Conservation (phyloP, 2,888 invertebrate species). For the Chloroclystis v-ata region DNA sequence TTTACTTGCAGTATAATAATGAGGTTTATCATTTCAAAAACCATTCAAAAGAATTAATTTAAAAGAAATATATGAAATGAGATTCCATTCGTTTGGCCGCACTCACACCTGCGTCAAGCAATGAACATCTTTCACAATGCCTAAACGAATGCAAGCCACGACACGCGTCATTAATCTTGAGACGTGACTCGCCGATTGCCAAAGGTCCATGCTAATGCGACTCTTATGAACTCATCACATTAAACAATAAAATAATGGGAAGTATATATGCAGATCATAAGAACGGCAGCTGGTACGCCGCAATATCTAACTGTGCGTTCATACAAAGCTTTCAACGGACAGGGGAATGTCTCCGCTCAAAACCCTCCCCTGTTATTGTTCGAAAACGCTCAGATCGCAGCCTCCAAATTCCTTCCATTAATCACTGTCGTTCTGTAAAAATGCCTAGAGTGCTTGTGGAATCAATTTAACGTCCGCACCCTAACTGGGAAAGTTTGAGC, state of each 20-base stretch:
- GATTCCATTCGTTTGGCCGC: constrained; percentile 28
- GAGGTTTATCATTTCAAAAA: too few species aligned
- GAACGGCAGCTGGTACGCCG: constrained; percentile 52
- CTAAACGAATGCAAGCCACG: constrained; percentile 41
- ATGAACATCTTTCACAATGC: constrained; percentile 48
- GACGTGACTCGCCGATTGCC: constrained; percentile 56
- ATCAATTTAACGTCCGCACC: constrained; percentile 70
- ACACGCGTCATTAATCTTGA: constrained; percentile 55
- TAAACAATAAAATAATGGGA: constrained; percentile 57
- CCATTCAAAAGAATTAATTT: neutral
- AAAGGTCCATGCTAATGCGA: constrained; percentile 55
- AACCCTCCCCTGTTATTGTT: constrained; percentile 58
- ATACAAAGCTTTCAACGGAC: constrained; percentile 45
- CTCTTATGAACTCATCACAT: constrained; percentile 60
- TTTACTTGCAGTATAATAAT: too few species aligned
- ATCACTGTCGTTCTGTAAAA: constrained; percentile 75
- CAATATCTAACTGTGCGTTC: constrained; percentile 61
- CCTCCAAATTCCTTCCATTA: constrained; percentile 71
- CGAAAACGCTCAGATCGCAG: constrained; percentile 45
- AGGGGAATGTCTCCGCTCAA: constrained; percentile 48
- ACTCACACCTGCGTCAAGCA: constrained; percentile 31
- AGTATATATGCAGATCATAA: constrained; percentile 41
- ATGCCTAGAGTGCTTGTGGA: constrained; percentile 67
- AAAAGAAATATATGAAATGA: constrained; percentile 21
- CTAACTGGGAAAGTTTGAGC: constrained; percentile 61